Evolutionary conservation across 35 echinoderm and acorn worm species (phyloP), one percentile per base, ranked within the genome.

Genomic region (Diadema setosum): DNA sequence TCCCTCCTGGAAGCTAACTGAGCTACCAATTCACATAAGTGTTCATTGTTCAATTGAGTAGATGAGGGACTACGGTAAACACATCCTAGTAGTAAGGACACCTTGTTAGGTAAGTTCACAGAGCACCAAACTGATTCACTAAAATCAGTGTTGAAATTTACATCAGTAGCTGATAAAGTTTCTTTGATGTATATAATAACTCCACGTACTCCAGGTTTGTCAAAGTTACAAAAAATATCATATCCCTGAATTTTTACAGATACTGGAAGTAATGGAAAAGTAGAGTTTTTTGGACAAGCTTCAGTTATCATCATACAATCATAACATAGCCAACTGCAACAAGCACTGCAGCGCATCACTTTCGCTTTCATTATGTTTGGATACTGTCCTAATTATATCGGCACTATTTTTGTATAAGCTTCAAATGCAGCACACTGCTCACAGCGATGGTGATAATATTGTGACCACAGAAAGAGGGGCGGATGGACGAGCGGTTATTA

Each of bases 141-240:
- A 76, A 76, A 76, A 42, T 76, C 70, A 16, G 34, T 17, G n/a
- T 41, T 76, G 35, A 76, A 76, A 42, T 0, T 76, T 31, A 75
- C 70, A 42, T 42, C 70, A 76, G 39, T 76, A 36, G 70, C 70
- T 76, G 70, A 76, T 76, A 76, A 16, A 12, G 70, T 76, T 23
- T 40, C 37, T 41, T 76, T 76, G 1, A 76, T 12, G 16, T 70
- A 70, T 9, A 4, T 36, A 12, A 70, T 36, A 29, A 70, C 65
- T 32, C 65, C 65, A 17, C 65, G 29, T 70, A 25, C 3, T 32
- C 65, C 65, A 29, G 65, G 34, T 32, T 3, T 70, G 25, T 70
- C 65, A 32, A 70, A 70, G 29, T 70, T 70, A 36, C 65, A 70
- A 70, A 70, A 70, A 70, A 29, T 70, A 70, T 70, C 1, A 33